phyloP scores from a whole-genome alignment of 2,113 vertebrate genomes.

The Phainopepla nitens region DNA sequence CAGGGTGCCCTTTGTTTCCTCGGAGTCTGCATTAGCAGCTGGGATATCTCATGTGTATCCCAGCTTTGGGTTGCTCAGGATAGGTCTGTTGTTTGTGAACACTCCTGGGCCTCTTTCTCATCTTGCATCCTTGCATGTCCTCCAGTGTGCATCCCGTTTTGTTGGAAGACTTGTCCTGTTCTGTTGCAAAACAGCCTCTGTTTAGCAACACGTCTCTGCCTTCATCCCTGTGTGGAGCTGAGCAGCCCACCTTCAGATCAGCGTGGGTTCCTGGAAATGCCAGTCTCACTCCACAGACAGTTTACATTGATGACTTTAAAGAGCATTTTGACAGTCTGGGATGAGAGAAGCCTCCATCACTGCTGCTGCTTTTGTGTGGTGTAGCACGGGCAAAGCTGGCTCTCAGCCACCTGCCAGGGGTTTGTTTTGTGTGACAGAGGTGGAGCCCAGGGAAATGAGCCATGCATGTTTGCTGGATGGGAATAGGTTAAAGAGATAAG shows the following conservation, averaged over 20 bases:
- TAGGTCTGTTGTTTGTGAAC: not conserved
- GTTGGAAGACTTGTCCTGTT: not conserved
- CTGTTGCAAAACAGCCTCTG: not conserved
- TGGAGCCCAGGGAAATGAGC: not conserved
- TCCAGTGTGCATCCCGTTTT: not conserved
- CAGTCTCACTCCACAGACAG: not conserved
- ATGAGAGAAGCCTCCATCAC: not conserved
- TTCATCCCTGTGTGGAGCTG: not conserved
- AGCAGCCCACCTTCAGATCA: not conserved
- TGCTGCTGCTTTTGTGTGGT: not conserved
- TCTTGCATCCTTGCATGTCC: not conserved
- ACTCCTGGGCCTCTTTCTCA: not conserved
- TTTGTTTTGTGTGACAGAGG: not conserved
- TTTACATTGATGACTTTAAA: not conserved
- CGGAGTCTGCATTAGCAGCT: not conserved
- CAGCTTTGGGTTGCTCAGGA: accelerated
- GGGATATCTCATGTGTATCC: not conserved
- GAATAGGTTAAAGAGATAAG: not conserved
- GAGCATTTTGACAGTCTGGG: not conserved
- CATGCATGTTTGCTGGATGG: not conserved
- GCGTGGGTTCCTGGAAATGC: not conserved
- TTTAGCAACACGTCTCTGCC: not conserved
- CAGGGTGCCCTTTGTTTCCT: not conserved
- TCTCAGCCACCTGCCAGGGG: not conserved
- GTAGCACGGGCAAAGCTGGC: not conserved